Evolutionary conservation across 2,797 vertebrate species (phyloP).

Genomic region (Etheostoma perlongum): DNA sequence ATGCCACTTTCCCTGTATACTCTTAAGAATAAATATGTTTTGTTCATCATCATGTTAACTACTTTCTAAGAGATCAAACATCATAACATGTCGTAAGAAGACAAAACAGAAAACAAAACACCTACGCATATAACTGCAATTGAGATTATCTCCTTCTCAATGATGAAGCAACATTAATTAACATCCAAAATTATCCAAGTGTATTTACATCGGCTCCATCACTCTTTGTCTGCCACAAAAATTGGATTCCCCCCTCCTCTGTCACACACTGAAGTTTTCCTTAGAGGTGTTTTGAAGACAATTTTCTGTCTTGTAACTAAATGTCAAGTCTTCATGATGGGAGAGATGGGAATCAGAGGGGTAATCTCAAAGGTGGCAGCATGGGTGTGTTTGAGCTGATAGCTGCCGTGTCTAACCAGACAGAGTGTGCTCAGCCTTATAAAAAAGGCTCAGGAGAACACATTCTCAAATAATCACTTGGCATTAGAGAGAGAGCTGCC

Average conservation of each 20-base stretch:
- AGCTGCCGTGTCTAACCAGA: constrained; percentile 65
- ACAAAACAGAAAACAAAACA: constrained; percentile 6
- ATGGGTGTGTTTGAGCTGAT: constrained; percentile 68
- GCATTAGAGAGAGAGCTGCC: constrained; percentile 50
- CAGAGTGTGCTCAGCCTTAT: constrained; percentile 50
- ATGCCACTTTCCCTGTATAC: not conserved
- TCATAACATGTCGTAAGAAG: not conserved
- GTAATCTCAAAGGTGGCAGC: constrained; percentile 75
- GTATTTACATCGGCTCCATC: constrained; percentile 46
- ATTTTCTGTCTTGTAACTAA: constrained; percentile 78
- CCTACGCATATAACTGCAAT: not conserved
- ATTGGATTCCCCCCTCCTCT: constrained; percentile 34
- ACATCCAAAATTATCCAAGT: constrained; percentile 21
- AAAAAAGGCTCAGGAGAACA: constrained; percentile 62
- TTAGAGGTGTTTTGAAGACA: constrained; percentile 73
- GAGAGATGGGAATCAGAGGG: constrained; percentile 74
- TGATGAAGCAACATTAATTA: constrained; percentile 28
- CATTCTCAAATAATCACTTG: constrained; percentile 61
- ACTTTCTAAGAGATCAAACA: not conserved
- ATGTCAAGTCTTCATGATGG: constrained; percentile 78
- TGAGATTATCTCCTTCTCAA: not conserved
- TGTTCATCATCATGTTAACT: not conserved
- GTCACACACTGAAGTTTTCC: constrained; percentile 58
- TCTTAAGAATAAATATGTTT: not conserved
- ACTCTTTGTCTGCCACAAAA: constrained; percentile 41